Percentiles rank a stretch among this genome's conserved stretches.
Evolutionary conservation across 1,140 invertebrate genomes (phyloP).

Genomic region (Paralvinella palmiformis): DNA sequence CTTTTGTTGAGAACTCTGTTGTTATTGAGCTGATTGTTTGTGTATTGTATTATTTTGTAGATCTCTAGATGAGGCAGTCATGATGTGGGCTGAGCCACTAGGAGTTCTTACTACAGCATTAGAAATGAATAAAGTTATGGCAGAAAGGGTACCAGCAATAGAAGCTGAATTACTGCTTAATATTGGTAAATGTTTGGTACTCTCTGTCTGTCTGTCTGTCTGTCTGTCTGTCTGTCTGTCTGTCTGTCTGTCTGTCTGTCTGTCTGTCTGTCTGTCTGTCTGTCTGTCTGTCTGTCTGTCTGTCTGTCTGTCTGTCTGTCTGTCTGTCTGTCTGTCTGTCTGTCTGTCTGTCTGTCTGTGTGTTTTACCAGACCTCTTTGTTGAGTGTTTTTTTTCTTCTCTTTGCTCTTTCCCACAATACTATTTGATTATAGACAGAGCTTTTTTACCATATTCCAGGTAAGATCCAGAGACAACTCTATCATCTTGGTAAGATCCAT

Average conservation of each 20-base stretch:
- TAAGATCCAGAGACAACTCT: slow-evolving; percentile 43
- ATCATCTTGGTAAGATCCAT: slow-evolving; percentile 32
- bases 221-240: no score
- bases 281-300: no score
- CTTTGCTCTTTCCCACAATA: background rate
- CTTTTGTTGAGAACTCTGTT: background rate
- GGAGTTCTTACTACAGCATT: slow-evolving; percentile 40
- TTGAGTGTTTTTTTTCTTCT: background rate
- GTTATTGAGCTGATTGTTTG: no score
- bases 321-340: no score
- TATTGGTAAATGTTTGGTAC: slow-evolving; percentile 30
- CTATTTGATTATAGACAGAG: background rate
- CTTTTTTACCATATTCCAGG: no score
- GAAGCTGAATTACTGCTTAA: slow-evolving; percentile 43
- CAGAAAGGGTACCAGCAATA: slow-evolving; percentile 30
- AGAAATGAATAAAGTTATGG: slow-evolving; percentile 33
- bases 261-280: no score
- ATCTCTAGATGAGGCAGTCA: slow-evolving; percentile 22
- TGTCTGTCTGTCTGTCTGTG: no score
- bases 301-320: no score
- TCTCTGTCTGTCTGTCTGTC: background rate
- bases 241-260: no score
- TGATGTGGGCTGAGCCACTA: slow-evolving; percentile 32
- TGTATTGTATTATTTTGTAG: no score
- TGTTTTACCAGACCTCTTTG: no score